Conservation (phyloP, 2,797 vertebrate species). For the Myotis planiceps region DNA sequence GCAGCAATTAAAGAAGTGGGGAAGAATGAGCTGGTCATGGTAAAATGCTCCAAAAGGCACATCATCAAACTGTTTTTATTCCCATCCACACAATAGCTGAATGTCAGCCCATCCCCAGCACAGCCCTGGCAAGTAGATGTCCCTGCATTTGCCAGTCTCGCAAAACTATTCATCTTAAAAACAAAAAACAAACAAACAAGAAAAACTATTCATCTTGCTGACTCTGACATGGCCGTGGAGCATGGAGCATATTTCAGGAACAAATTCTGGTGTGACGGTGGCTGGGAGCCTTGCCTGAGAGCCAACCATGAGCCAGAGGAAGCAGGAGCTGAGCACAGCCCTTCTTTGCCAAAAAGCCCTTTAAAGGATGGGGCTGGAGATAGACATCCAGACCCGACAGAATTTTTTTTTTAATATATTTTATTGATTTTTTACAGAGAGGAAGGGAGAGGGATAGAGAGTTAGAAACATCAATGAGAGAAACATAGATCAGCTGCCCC, state of each 20-base stretch:
- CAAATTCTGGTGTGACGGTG: fast-evolving
- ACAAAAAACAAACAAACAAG: no score
- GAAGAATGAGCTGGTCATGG: no score
- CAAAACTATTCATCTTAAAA: no score
- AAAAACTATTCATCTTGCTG: not conserved
- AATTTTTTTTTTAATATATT: no score
- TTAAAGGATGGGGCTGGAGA: not conserved
- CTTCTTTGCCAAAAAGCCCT: not conserved
- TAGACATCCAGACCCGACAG: not conserved
- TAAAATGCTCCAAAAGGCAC: not conserved
- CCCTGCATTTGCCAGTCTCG: not conserved
- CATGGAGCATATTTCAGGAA: fast-evolving
- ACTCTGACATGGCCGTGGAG: fast-evolving
- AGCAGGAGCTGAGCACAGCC: not conserved
- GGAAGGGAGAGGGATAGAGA: no score
- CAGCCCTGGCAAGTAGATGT: fast-evolving
- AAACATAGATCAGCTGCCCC: no score
- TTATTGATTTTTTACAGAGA: no score
- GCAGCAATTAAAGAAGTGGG: not conserved
- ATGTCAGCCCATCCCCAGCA: fast-evolving
- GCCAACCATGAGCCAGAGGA: not conserved
- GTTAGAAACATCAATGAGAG: no score
- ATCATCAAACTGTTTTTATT: no score
- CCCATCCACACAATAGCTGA: fast-evolving
- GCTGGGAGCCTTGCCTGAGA: not conserved